Base-by-base conservation (phyloP, 2,113 vertebrate species). In the Hydropotes inermis region DNA sequence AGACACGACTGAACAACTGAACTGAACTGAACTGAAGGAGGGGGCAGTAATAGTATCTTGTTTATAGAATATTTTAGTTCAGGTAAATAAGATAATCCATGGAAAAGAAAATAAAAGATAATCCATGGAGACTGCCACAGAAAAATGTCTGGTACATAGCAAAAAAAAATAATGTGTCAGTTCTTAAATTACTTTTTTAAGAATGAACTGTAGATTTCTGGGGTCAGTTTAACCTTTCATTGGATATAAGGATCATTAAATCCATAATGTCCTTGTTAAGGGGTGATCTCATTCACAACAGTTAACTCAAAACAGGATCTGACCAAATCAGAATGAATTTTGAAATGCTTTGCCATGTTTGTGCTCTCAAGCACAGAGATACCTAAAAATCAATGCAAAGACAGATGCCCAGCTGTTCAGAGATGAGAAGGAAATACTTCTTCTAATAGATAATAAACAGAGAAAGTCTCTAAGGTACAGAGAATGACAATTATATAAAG, bases 401-500 rank as follows among this genome's bases (percentile, higher is more conserved):
- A 96, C 54, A 98, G 89, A 87, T 67, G 67, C 27, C 7, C 45
- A 95, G 64, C 23, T 93, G 64, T 45, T 98, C 67, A 12, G 47
- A 97, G 39, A 93, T 91, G 70, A 91, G 94, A 95, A 8, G 21
- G 13, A 96, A 87, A 81, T 82, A 87, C 5, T 43, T 97, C 84
- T 93, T 33, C 92, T 92, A 93, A 96, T 14, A 91, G 61, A 76
- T 88, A 98, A 89, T 58, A 90, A 92, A 97, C 86, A 95, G 67
- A 74, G 89, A 98, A 96, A 30, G 16, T 55, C 85, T 93, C 61
- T 94, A 79, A 89, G 93, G 92, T 94, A 47, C 57, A 70, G 43
- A 95, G n/a, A 96, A 98, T 90, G 55, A 28, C 47, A 94, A 74
- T 98, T 98, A 93, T 25, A 54, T 25, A 43, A 96, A 98, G 92